Evolutionary conservation across 2,888 invertebrate species (phyloP).

Genomic region (Heliconius hortense): DNA sequence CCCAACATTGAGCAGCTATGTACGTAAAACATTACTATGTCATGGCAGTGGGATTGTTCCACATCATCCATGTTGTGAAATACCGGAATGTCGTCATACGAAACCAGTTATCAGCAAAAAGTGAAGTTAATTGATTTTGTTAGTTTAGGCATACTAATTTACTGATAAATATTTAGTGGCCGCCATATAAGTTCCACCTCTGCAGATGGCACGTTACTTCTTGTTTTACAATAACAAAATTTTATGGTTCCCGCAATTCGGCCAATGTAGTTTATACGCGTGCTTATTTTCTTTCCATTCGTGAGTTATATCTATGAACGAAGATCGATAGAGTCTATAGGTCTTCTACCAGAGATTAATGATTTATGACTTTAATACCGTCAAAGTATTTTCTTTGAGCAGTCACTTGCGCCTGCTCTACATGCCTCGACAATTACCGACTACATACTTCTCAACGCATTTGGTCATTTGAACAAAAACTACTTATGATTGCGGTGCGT

Average conservation of each 20-base stretch:
- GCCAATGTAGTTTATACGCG: slow-evolving; percentile 35
- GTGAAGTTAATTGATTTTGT: slow-evolving; percentile 73
- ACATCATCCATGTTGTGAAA: slow-evolving; percentile 51
- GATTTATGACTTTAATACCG: slow-evolving; percentile 40
- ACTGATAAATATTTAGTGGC: slow-evolving; percentile 72
- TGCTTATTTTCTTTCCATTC: slow-evolving; percentile 41
- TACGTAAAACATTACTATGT: slow-evolving; percentile 49
- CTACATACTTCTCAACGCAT: slow-evolving; percentile 46
- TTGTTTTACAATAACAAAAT: slow-evolving; percentile 60
- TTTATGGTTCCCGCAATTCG: slow-evolving; percentile 57
- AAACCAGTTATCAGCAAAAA: slow-evolving; percentile 64
- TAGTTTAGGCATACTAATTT: slow-evolving; percentile 77
- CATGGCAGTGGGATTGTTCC: slow-evolving; percentile 46
- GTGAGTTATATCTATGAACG: slow-evolving; percentile 42
- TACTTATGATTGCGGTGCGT: slow-evolving; percentile 47
- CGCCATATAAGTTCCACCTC: slow-evolving; percentile 64
- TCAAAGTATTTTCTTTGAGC: slow-evolving; percentile 39
- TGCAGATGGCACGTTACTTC: slow-evolving; percentile 62
- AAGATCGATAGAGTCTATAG: slow-evolving; percentile 31
- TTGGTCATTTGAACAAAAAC: slow-evolving; percentile 49
- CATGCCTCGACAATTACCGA: slow-evolving; percentile 43
- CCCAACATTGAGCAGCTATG: slow-evolving; percentile 44
- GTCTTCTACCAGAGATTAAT: slow-evolving; percentile 35
- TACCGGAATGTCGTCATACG: slow-evolving; percentile 61
- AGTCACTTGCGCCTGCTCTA: slow-evolving; percentile 35